These are phyloP conservation scores for Artibeus lituratus DNA, from an alignment of 2,797 vertebrate species.

Conservation along the genomic window DNA sequence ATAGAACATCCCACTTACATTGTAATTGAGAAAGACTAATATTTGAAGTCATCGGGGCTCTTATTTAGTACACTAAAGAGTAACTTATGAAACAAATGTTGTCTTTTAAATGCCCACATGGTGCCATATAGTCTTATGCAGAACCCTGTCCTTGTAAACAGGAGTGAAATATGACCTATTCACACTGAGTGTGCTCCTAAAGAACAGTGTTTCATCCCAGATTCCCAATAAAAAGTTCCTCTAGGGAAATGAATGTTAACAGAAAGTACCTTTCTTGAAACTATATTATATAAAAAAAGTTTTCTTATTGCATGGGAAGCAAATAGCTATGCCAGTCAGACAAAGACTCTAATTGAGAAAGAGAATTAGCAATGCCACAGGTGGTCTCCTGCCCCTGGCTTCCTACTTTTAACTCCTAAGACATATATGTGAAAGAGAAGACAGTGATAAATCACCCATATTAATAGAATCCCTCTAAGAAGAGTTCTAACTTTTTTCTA, in stretches of 20 bases:
- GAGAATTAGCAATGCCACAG: slow-evolving; percentile 31
- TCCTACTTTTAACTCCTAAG: slow-evolving; percentile 29
- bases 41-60: slow-evolving; percentile 12
- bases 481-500: not conserved
- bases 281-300: slow-evolving; percentile 42
- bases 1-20: not conserved
- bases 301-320: not conserved
- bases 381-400: slow-evolving; percentile 29
- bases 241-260: slow-evolving; percentile 52
- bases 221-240: slow-evolving; percentile 63
- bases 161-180: slow-evolving; percentile 62
- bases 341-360: slow-evolving; percentile 52
- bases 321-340: slow-evolving; percentile 27
- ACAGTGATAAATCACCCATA: slow-evolving; percentile 33
- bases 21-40: slow-evolving; percentile 31
- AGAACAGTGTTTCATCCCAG: slow-evolving; percentile 65
- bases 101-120: slow-evolving; percentile 55
- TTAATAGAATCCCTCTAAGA: slow-evolving; percentile 13
- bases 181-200: slow-evolving; percentile 26
- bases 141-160: slow-evolving; percentile 52
- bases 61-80: slow-evolving; percentile 25
- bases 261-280: slow-evolving; percentile 60
- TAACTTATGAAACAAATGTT: slow-evolving; percentile 44
- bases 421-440: not conserved
- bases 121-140: slow-evolving; percentile 37